Evolutionary conservation across 1,140 invertebrate genomes (phyloP), one percentile per base, ranked within the genome.

Genomic region (Mamestra configurata): DNA sequence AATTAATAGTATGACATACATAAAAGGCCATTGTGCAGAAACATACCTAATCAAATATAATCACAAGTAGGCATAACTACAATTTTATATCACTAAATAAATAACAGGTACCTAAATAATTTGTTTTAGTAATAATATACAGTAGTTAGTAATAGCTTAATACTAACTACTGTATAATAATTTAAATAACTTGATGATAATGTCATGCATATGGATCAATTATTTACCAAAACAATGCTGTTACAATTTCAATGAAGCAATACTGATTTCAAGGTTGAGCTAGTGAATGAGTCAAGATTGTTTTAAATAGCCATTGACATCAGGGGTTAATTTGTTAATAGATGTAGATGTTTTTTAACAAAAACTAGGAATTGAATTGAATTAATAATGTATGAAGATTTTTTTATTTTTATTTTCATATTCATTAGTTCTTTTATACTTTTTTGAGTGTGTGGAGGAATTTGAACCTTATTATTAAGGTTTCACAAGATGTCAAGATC

Each of bases 241-340:
- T 24, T 70, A 70, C 40, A 24, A n/a, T 70, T 27, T n/a, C 13
- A 27, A 70, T 70, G 37, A 70, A 70, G 66, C 66, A 70, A 70
- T 61, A 49, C 37, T 8, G 37, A 76, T 76, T 43, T 43, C 79
- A 80, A 80, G 71, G 72, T 40, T 64, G 68, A 35, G 10, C 46
- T 27, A 79, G 35, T 79, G 49, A 37, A 59, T 64, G 46, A 73
- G 40, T 64, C 72, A 76, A 46, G 53, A 66, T 61, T 71, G 57
- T 57, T 66, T 77, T 53, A 57, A 75, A 66, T 64, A 73, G 43
- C 31, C 13, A n/a, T 72, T 75, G 55, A 80, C 70, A 68, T 73
- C 59, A 55, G 46, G n/a, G 57, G 49, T 70, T 70, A 73, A 72
- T 57, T 73, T 20, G 40, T 24, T 43, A 40, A 20, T 40, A 66